Percentiles rank a stretch among this genome's conserved stretches.
phyloP scores from a whole-genome alignment of 1,140 invertebrate genomes.

The Drosophila lacteicornis region DNA sequence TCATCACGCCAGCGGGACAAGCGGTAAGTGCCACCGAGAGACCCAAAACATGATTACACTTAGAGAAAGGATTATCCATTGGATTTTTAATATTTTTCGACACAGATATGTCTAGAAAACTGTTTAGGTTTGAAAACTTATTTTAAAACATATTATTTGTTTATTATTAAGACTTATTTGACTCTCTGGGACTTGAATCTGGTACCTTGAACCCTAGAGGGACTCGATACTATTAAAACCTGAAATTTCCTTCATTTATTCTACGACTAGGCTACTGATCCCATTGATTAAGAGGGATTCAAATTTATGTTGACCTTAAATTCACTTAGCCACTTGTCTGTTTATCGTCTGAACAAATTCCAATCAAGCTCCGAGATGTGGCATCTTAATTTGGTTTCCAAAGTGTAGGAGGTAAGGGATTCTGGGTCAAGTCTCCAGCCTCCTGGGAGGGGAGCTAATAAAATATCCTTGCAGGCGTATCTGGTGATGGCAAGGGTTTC shows the following conservation, averaged over 20 bases:
- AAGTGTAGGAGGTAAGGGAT: slow-evolving; percentile 23
- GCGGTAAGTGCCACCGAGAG: slow-evolving; percentile 70
- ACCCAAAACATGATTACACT: slow-evolving; percentile 2
- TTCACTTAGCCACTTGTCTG: slow-evolving; percentile 11
- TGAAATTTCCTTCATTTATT: neutral
- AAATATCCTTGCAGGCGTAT: slow-evolving; percentile 30
- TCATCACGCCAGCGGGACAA: slow-evolving; percentile 75
- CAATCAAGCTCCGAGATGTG: neutral
- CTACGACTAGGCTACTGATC: neutral
- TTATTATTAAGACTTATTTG: neutral
- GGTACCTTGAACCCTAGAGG: neutral
- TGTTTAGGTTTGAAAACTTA: neutral
- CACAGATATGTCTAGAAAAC: neutral
- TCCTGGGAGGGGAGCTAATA: slow-evolving; percentile 35
- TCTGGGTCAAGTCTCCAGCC: slow-evolving; percentile 18
- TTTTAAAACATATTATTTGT: neutral
- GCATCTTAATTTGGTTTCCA: slow-evolving; percentile 25
- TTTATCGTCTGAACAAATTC: slow-evolving; percentile 2
- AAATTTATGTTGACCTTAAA: slow-evolving; percentile 7
- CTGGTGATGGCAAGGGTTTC: slow-evolving; percentile 16
- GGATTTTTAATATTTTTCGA: neutral
- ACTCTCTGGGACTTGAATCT: neutral
- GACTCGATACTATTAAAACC: neutral
- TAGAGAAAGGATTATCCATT: neutral
- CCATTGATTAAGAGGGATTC: slow-evolving; percentile 2